Base-by-base conservation (phyloP, 2,888 invertebrate genomes). In the Drosophila ezoana region DNA sequence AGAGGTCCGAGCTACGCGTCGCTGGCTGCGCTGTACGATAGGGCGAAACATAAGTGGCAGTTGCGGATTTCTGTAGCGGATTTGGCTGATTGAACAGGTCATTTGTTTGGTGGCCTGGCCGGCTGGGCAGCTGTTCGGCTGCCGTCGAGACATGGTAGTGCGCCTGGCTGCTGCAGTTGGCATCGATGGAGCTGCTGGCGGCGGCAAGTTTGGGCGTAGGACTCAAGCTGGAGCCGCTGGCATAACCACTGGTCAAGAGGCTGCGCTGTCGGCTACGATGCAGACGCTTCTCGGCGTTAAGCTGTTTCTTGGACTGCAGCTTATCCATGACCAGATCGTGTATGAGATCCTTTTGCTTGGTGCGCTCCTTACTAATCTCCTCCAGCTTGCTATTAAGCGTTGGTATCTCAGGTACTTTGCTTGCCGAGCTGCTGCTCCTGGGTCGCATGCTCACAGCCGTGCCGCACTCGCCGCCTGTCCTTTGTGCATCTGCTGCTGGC, bases 311-410 rank as follows among this genome's bases (percentile, higher is more conserved):
- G 2, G 94, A 94, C 80, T 95, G 94, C 82, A 96, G 93, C 91
- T 96, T 95, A 88, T 96, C 96, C 94, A 97, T 94, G 54, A 97
- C 95, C 92, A 97, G 93, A 90, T 97, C 95, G 84, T 97, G 95
- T 48, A 97, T 96, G 28, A 97, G 93, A 90, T 95, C 96, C 74
- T 97, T 97, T 91, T 97, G 97, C 89, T 96, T 95, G 40, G 95
- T 95, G 59, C 97, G 93, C 90, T 97, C 96, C 88, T 95, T 94
- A 72, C 95, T 95, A 37, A 97, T 94, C 92, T 96, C 95, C 90
- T 96, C 96, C 58, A 96, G 93, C 90, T 95, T 95, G 62, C 94
- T 93, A 1, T 94, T 94, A 3, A 95, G 95, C 2, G 94, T 94
- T 93, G 52, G 94, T 93, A 61, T 90, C 90, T 86, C 92, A 89